phyloP scores from a whole-genome alignment of 2,113 vertebrate genomes.

The Pan troglodytes region NHGRI_mPanTro3-v2.1_pri NC_072415.2:54832001-54832500 shows the following conservation, averaged over 20 bases:
- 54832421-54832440: background rate
- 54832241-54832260: background rate
- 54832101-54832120: background rate
- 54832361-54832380: background rate
- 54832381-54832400: background rate
- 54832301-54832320: background rate
- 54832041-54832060: conserved; percentile 58
- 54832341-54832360: background rate
- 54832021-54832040: conserved; percentile 56
- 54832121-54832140: background rate
- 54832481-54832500: background rate
- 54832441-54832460: background rate
- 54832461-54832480: background rate
- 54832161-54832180: background rate
- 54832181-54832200: background rate
- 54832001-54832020: conserved; percentile 73
- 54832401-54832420: background rate
- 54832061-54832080: conserved; percentile 65
- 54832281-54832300: background rate
- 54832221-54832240: background rate
- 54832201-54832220: background rate
- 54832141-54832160: background rate
- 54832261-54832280: background rate
- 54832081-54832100: conserved; percentile 41
- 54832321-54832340: background rate